phyloP scores from a whole-genome alignment of 2,797 vertebrate species.

The Coluber constrictor region DNA sequence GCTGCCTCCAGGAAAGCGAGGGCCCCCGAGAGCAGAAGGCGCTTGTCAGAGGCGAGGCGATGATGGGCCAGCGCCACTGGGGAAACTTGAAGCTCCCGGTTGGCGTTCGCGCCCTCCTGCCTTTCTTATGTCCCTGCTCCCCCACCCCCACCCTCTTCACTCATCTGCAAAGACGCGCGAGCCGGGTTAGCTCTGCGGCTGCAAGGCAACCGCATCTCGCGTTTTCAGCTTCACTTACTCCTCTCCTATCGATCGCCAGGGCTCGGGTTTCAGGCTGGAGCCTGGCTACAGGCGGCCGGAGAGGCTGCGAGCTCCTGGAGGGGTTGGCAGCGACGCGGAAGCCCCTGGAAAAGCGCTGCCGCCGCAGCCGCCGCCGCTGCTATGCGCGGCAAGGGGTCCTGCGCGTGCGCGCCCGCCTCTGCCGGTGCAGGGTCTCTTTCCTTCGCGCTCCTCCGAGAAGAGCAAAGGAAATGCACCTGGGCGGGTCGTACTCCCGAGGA shows the following conservation, averaged over 20 bases:
- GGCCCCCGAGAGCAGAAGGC: not conserved
- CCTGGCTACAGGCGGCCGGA: slow-evolving; percentile 25
- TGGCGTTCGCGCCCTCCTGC: slow-evolving; percentile 14
- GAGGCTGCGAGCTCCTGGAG: not conserved
- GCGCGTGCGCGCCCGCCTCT: not conserved
- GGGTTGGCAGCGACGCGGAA: not conserved
- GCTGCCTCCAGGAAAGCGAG: not conserved
- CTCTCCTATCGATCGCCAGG: slow-evolving; percentile 69
- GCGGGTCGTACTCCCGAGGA: not conserved
- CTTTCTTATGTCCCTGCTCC: not conserved
- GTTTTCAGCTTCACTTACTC: slow-evolving; percentile 74
- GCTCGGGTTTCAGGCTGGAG: slow-evolving; percentile 67
- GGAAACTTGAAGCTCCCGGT: not conserved
- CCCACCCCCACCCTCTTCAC: not conserved
- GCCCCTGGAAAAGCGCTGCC: not conserved
- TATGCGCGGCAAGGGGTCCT: not conserved
- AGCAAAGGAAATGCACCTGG: not conserved
- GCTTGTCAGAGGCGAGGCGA: not conserved
- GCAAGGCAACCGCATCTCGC: slow-evolving; percentile 56
- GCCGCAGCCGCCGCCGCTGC: no score
- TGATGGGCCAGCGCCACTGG: not conserved
- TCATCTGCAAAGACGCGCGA: slow-evolving; percentile 8
- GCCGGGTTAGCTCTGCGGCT: slow-evolving; percentile 23
- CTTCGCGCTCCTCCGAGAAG: not conserved
- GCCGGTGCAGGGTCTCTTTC: not conserved